Evolutionary conservation across 2,888 invertebrate species (phyloP).

Genomic region (Gandaritis pyraliata): DNA sequence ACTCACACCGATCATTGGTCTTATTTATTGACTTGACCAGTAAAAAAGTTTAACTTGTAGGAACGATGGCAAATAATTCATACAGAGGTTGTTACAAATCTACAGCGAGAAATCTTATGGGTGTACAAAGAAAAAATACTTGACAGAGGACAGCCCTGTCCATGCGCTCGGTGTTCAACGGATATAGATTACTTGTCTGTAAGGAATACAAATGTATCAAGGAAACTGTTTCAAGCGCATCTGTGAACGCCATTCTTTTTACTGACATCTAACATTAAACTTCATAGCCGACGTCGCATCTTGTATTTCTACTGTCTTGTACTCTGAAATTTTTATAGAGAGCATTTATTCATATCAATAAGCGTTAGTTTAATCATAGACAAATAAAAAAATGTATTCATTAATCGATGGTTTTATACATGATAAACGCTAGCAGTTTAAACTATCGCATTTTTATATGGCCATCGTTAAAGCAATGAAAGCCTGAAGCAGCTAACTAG

Average conservation of each 20-base stretch:
- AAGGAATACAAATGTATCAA: constrained; percentile 82
- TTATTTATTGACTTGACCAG: constrained; percentile 4
- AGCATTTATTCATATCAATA: constrained; percentile 33
- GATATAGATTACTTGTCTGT: constrained; percentile 82
- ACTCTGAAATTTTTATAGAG: constrained; percentile 37
- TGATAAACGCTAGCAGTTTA: neutral
- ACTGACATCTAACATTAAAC: constrained; percentile 75
- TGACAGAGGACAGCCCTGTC: constrained; percentile 64
- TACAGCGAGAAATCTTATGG: constrained; percentile 18
- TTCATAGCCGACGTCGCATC: constrained; percentile 61
- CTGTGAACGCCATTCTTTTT: constrained; percentile 69
- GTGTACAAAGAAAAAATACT: constrained; percentile 61
- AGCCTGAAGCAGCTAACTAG: constrained; percentile 77
- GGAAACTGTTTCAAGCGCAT: constrained; percentile 66
- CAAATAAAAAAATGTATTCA: no score
- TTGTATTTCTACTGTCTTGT: constrained; percentile 46
- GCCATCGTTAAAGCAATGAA: constrained; percentile 57
- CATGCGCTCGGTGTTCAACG: constrained; percentile 66
- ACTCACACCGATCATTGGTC: constrained; percentile 22
- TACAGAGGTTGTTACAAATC: neutral
- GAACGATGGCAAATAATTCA: neutral
- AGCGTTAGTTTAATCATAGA: neutral
- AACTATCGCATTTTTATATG: neutral
- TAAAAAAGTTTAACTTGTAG: neutral
- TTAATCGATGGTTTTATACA: no score